Percentiles rank a stretch among this genome's conserved stretches.
phyloP scores from a whole-genome alignment of 2,113 vertebrate species.

The Cavia aperea region DNA sequence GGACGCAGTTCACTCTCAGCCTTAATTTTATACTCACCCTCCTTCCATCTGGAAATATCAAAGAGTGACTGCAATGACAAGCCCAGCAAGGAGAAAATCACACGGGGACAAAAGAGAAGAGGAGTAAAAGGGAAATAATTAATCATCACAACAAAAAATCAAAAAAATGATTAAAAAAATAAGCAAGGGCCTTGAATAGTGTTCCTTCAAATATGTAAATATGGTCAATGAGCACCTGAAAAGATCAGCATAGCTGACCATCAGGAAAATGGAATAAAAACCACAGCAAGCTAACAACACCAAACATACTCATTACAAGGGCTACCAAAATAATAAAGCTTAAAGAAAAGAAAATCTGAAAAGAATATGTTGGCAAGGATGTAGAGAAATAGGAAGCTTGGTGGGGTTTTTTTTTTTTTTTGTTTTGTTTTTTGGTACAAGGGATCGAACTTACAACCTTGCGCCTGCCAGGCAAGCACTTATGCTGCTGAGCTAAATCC shows the following conservation, averaged over 20 bases:
- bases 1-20: neutral
- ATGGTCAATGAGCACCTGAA: neutral
- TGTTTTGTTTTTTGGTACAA: too few species aligned
- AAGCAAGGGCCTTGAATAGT: neutral
- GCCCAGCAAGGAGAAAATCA: neutral
- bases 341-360: neutral
- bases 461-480: too few species aligned
- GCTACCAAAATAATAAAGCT: neutral
- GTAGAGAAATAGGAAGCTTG: neutral
- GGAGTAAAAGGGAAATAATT: neutral
- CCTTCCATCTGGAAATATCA: conserved; percentile 6
- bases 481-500: too few species aligned
- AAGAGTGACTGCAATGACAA: neutral
- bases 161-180: neutral
- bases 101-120: neutral
- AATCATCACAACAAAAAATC: neutral
- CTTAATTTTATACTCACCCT: neutral
- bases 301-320: neutral
- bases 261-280: neutral
- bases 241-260: neutral
- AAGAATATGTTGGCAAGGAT: neutral
- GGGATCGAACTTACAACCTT: too few species aligned
- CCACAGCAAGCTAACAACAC: neutral
- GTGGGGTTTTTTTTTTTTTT: too few species aligned
- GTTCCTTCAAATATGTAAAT: conserved; percentile 13